A percentile compares a stretch with the other conserved stretches of the same genome.
Conservation (phyloP, 2,888 invertebrate species). For the Platynereis dumerilii region DNA sequence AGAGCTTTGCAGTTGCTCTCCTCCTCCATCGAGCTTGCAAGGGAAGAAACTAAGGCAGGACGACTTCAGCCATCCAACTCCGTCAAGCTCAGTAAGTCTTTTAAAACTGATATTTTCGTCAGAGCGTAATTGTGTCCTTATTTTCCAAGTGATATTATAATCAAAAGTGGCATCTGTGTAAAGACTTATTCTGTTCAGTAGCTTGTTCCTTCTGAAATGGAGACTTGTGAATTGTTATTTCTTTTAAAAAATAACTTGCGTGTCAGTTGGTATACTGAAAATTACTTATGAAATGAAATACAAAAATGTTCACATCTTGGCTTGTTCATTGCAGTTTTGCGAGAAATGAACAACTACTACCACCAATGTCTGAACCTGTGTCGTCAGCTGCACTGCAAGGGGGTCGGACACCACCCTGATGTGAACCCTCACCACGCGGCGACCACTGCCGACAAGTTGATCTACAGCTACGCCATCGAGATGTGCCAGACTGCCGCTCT, state of each 20-base stretch:
- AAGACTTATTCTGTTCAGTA: too few species aligned
- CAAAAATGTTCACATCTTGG: too few species aligned
- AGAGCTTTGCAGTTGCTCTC: slow-evolving; percentile 91
- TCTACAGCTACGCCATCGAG: slow-evolving; percentile 97
- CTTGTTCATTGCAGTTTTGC: slow-evolving; percentile 73
- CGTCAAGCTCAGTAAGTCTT: slow-evolving; percentile 85
- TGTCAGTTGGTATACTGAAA: too few species aligned
- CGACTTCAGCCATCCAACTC: slow-evolving; percentile 88
- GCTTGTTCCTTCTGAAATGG: too few species aligned
- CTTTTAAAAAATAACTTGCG: too few species aligned
- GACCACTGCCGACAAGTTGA: slow-evolving; percentile 88
- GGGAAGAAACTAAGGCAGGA: slow-evolving; percentile 82
- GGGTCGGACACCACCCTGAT: slow-evolving; percentile 69
- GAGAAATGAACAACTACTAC: slow-evolving; percentile 90
- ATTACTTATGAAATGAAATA: too few species aligned
- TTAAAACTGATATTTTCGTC: neutral
- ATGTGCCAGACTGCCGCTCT: slow-evolving; percentile 98
- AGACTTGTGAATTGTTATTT: too few species aligned
- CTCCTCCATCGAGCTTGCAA: slow-evolving; percentile 86
- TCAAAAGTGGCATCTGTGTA: too few species aligned
- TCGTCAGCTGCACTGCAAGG: slow-evolving; percentile 79
- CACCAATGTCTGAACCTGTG: slow-evolving; percentile 82
- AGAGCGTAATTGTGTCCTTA: slow-evolving; percentile 22
- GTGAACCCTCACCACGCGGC: slow-evolving; percentile 65
- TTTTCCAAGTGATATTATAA: neutral